Base-by-base conservation (phyloP, 2,113 vertebrate genomes). In the Python bivittatus region DNA sequence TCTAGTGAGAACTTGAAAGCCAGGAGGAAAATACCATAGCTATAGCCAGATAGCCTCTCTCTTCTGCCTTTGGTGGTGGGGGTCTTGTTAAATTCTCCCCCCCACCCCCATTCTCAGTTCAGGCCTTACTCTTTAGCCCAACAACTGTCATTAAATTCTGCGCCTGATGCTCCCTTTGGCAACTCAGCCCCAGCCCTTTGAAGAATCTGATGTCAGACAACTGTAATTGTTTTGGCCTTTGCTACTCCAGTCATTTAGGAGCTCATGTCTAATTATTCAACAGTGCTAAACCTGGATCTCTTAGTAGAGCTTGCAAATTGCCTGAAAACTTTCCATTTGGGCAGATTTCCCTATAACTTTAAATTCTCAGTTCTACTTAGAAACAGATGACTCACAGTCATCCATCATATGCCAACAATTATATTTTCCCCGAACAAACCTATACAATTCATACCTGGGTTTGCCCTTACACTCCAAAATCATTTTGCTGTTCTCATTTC, bases 281-380 rank as follows among this genome's bases (percentile, higher is more conserved):
- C 29, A 89, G 0, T 0, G 52, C 86, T 29, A 25, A 85, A 7
- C 57, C 86, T 86, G 23, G 0, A 0, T 20, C 4, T 9, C 58
- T 5, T 93, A 64, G 48, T 23, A 0, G 0, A 89, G 68, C 60
- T 83, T 84, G 11, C 0, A 0, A 33, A 38, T 54, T 15, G n/a
- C 58, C 57, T 93, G 61, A 60, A 1, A 8, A 33, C 13, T 87
- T 17, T 10, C 42, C 10, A 3, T 86, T 90, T 88, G 53, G 3
- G 0, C 90, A 92, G 52, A 90, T 93, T 91, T 95, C 57, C 33
- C 15, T 93, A 11, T 12, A 58, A 10, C 42, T 8, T 90, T 38
- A 79, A 38, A 83, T 54, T 42, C 52, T 91, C 52, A 33, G 6
- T 1, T 33, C 20, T 42, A 22, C 33, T 38, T 79, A 85, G 10